Base-by-base conservation (phyloP, 53 echinoderm and acorn worm species). In the Mesocentrotus franciscanus region DNA sequence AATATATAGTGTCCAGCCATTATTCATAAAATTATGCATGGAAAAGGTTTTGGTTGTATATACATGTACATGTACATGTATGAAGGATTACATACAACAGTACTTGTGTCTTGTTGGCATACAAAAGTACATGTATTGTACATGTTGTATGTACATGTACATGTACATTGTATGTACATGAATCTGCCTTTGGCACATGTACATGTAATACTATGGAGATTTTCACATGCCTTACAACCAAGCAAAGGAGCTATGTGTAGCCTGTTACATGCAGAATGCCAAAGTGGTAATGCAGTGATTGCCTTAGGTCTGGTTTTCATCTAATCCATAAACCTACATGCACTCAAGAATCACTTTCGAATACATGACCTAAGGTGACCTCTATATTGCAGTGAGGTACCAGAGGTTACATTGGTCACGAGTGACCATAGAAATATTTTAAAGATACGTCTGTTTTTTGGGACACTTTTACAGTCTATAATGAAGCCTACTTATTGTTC, bases 291-390 rank as follows among this genome's bases (percentile, higher is more conserved):
- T 81, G 87, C 29, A 87, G 56, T 58, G 27, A 57, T 56, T 87
- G 87, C 87, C 58, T 58, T 8, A 57, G 87, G 87, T 58, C 87
- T 87, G 87, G 87, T 58, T 87, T 87, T 87, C 87, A 87, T 87
- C 87, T 87, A 87, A 87, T 87, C 87, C 87, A 57, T 58, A 87
- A 39, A 81, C 81, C 81, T 58, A 87, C 87, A 58, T 87, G 87
- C 87, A 87, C 87, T 87, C 87, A 87, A 15, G 87, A 87, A 87
- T 87, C 87, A 87, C 87, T 87, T 87, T 87, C 87, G 87, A 87
- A 87, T 42, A 87, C 87, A 87, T 87, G 87, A 87, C 87, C 87
- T 58, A 1, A 87, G n/a, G 0, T 87, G 87, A 87, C 87, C 87
- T 27, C 58, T 14, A 87, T 56, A 81, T 58, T 87, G 27, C 27